A percentile compares a stretch with the other conserved stretches of the same genome.
Conservation (phyloP, 2,888 invertebrate species). For the Lasioglossum figueresi region DNA sequence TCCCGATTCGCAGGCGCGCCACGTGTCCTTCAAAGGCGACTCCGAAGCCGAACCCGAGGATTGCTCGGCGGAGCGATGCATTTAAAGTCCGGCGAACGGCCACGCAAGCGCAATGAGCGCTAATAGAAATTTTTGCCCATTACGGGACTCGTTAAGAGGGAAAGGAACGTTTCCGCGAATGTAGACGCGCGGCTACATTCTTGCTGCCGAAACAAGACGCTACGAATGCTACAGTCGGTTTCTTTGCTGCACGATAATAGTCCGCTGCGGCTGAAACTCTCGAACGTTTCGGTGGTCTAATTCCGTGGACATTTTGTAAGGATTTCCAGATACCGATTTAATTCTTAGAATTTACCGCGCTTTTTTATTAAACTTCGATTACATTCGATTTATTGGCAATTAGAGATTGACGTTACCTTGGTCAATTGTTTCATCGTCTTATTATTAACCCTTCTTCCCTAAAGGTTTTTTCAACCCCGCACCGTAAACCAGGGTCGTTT, state of each 20-base stretch:
- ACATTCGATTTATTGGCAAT: not conserved
- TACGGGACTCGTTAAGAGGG: slow-evolving; percentile 25
- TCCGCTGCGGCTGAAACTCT: not conserved
- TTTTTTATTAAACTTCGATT: too few relatives aligned
- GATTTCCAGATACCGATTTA: not conserved
- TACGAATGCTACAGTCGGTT: slow-evolving; percentile 14
- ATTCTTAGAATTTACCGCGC: not conserved
- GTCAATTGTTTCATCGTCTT: too few relatives aligned
- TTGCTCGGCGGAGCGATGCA: slow-evolving; percentile 8
- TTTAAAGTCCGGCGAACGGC: slow-evolving; percentile 28
- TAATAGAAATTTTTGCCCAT: slow-evolving; percentile 34
- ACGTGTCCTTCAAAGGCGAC: slow-evolving; percentile 16
- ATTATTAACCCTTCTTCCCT: too few relatives aligned
- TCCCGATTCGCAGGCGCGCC: slow-evolving; percentile 13
- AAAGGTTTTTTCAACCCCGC: not conserved
- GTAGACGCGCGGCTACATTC: slow-evolving; percentile 13
- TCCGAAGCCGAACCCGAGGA: slow-evolving; percentile 6
- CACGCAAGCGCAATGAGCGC: slow-evolving; percentile 18
- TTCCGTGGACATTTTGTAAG: not conserved
- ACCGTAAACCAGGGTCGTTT: not conserved
- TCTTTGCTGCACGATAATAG: slow-evolving; percentile 10
- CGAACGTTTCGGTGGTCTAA: not conserved
- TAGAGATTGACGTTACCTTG: not conserved
- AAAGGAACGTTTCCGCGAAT: slow-evolving; percentile 47
- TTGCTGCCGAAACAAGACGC: slow-evolving; percentile 38